Conservation (phyloP, 2,797 vertebrate species). For the Brachyrhaphis roseni region DNA sequence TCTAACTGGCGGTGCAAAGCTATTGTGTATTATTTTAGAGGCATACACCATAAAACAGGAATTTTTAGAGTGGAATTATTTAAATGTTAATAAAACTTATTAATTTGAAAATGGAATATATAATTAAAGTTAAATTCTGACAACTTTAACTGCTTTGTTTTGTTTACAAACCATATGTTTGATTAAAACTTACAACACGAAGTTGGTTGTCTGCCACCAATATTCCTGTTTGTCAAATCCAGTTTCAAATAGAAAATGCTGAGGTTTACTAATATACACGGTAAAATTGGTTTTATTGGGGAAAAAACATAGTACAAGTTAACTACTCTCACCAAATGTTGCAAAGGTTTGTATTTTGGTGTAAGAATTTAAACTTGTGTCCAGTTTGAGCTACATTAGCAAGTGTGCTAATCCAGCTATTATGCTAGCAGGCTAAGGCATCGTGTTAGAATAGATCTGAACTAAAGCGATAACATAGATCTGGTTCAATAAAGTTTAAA, state of each 20-base stretch:
- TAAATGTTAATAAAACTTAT: neutral
- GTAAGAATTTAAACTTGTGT: neutral
- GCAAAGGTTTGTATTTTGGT: neutral
- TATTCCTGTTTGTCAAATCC: neutral
- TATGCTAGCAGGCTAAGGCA: neutral
- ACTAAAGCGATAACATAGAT: neutral
- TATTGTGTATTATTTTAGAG: neutral
- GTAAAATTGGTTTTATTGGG: neutral
- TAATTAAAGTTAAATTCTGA: neutral
- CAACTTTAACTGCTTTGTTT: neutral
- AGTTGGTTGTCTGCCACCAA: neutral
- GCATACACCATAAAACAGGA: neutral
- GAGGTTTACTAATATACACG: neutral
- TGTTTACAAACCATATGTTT: neutral
- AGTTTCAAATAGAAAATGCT: neutral
- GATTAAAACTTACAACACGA: neutral
- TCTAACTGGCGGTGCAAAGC: slow-evolving; percentile 9
- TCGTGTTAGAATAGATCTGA: neutral
- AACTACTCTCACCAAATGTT: neutral
- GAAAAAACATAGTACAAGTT: neutral
- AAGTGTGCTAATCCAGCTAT: neutral
- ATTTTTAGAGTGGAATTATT: neutral
- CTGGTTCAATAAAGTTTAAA: neutral
- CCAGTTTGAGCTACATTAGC: neutral
- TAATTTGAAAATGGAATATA: neutral